Evolutionary conservation across 2,797 vertebrate species (phyloP).

Genomic region (Eremophila alpestris): DNA sequence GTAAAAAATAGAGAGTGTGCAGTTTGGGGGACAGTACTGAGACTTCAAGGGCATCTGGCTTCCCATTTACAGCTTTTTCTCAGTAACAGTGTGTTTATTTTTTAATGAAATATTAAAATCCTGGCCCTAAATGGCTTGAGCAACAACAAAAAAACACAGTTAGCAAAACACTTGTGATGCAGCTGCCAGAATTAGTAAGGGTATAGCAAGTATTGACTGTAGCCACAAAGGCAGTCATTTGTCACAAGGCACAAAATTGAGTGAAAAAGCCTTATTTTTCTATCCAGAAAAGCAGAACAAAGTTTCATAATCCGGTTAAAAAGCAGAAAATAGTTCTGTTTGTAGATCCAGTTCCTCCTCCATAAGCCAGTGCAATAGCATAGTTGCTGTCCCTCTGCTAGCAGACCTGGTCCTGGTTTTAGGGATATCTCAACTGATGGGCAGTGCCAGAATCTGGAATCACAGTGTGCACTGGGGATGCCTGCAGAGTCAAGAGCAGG

Average conservation of each 20-base stretch:
- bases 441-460: background rate
- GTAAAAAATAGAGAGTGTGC: background rate
- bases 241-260: background rate
- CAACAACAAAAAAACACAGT: background rate
- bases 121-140: background rate
- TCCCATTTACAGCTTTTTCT: background rate
- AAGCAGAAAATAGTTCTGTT: background rate
- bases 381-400: background rate
- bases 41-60: background rate
- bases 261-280: background rate
- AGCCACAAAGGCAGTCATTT: background rate
- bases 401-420: background rate
- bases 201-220: background rate
- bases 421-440: background rate
- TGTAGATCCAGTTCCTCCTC: background rate
- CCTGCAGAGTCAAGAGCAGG: background rate
- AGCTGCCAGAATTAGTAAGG: background rate
- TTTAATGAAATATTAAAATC: background rate
- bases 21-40: background rate
- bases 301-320: background rate
- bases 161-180: background rate
- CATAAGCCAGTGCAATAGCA: background rate
- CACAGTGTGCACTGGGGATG: fast-evolving
- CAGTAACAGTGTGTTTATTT: background rate
- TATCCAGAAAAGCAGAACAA: background rate